Evolutionary conservation across 2,797 vertebrate species (phyloP), one percentile per base, ranked within the genome.

Genomic region (Enoplosus armatus): DNA sequence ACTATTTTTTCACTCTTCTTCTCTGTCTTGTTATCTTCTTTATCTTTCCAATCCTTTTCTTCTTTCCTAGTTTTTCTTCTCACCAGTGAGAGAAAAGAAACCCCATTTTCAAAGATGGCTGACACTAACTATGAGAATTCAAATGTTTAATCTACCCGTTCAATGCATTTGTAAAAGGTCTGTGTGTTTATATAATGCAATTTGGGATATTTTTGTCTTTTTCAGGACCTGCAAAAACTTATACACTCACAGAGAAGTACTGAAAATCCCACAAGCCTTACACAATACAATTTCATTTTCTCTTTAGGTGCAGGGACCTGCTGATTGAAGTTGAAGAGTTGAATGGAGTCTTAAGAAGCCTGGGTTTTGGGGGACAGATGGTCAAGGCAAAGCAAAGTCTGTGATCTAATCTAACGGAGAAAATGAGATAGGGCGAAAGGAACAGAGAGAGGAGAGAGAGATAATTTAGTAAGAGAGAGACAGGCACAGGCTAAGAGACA

Each of bases 311-410:
- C 22, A 48, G 0, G 4, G 51, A 67, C 14, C n/a, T 27, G 59
- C 61, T 41, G 41, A 51, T 80, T 71, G 47, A 83, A 69, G 47
- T 47, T 51, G 24, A 41, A 35, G 41, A 51, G 58, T 15, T 68
- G 5, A 72, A 45, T 59, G 6, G 18, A 66, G 45, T 74, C 54
- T 64, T 63, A 54, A 76, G 43, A 55, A 62, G 54, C 22, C 60
- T 56, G 64, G 64, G 7, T 75, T 72, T 72, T 20, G 6, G 43
- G 75, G 54, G 27, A 72, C 76, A 79, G 87, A 83, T 77, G 83
- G 88, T 81, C 53, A 74, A 60, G 47, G 67, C 54, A 62, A 71
- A 61, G 54, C 14, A 69, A 74, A 62, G 55, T 68, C 73, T 85
- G 26, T 43, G 62, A 72, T 73, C 24, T 79, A 84, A 84, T 88